Evolutionary conservation across 2,888 invertebrate species (phyloP), one percentile per base, ranked within the genome.

Genomic region (Cosmorhoe ocellata): DNA sequence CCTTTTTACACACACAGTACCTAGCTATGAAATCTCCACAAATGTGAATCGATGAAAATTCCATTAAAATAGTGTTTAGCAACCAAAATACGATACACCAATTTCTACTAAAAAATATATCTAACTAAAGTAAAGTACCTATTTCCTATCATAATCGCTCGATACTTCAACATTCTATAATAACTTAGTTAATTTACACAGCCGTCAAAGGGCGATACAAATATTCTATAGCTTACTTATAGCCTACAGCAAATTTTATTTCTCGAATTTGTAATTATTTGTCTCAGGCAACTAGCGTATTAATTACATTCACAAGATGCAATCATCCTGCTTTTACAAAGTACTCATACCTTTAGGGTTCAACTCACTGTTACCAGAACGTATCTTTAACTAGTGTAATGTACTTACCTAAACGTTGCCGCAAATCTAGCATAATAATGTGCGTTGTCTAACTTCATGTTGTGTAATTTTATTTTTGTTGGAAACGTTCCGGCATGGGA

Each of bases 281-380:
- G 45, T 61, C 57, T 51, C 52, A 53, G 59, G 61, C 56, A 59
- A 56, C 58, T 62, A 59, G 61, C 59, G 61, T 46, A 43, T 56
- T 61, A 53, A 58, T 51, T 56, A 50, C 42, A 49, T 48, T 51
- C 27, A 58, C 46, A 37, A 49, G 38, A 14, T 18, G 4, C 4
- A 36, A 13, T 45, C 43, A 51, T 30, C 43, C 49, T 47, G 39
- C 36, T 24, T 6, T 24, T 7, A 24, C 52, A 49, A 57, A 37
- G 28, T 37, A 38, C 26, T 11, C 26, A 18, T 3, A 27, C n/a
- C n/a, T n/a, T n/a, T n/a, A 38, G 26, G 24, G 37, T 18, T 32
- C 28, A 8, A 31, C 30, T 18, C 36, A 32, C 26, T 47, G 27
- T 36, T n/a, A 48, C 26, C 36, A 49, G 27, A 42, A 48, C 14